Evolutionary conservation across 2,888 invertebrate genomes (phyloP), one percentile per base, ranked within the genome.

Genomic region (Euphydryas editha): DNA sequence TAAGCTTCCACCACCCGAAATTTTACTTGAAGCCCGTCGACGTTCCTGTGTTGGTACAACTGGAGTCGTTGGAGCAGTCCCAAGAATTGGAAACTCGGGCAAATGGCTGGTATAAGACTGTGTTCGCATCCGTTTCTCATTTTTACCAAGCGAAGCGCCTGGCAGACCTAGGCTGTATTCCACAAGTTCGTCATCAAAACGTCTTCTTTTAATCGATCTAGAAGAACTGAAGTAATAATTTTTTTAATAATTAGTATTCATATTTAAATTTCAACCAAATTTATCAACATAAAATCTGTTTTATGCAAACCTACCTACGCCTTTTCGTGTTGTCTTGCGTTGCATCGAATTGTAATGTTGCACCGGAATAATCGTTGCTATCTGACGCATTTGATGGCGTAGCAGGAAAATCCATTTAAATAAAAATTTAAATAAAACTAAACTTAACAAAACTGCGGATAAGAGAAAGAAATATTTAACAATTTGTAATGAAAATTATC

Each of bases 101-200:
- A 93, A 85, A 3, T 93, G 93, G 63, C 94, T 93, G 0, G 93
- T 90, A 69, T 93, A 91, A 0, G 93, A 93, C 56, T 90, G 91
- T 1, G 93, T 92, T 4, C 93, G 88, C 71, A 93, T 87, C 62
- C 93, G 79, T 68, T 92, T 92, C 21, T 84, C 92, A 42, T 87
- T 86, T 78, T 93, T 93, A 0, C 90, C 89, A 21, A 92, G 76
- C 0, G 93, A 92, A 2, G 92, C 89, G 1, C 93, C 95, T 0
- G 95, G 95, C 76, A 95, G 87, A 59, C 96, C 95, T 66, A 97
- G 88, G 84, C 97, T 97, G 74, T 97, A 98, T 78, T 99, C 99
- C 0, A 99, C 99, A 66, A 99, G 92, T 88, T 99, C 99, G 94
- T 99, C 99, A 83, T 99, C 99, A 88, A 99, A 99, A 76, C 98